Conservation (phyloP, 2,797 vertebrate genomes). For the Trichosurus vulpecula region DNA sequence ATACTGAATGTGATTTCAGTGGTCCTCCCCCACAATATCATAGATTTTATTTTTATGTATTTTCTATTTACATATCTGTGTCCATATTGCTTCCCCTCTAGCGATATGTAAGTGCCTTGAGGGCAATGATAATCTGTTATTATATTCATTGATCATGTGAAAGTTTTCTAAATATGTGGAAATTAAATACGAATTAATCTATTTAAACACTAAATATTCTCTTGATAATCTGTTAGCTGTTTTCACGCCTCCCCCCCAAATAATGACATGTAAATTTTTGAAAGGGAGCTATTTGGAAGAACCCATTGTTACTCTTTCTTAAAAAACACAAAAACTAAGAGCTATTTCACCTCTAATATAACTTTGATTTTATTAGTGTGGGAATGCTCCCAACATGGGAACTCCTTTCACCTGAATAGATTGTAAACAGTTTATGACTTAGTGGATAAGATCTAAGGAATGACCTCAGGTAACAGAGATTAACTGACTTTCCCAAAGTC, state of each 20-base stretch:
- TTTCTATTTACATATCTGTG: not conserved
- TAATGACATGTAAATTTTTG: not conserved
- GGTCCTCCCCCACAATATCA: not conserved
- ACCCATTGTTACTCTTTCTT: not conserved
- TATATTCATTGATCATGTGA: not conserved
- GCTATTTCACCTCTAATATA: not conserved
- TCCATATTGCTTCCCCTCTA: not conserved
- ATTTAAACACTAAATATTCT: not conserved
- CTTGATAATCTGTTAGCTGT: not conserved
- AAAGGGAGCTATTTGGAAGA: not conserved
- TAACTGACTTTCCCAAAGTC: not conserved
- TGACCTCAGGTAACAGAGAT: not conserved
- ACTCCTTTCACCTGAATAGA: not conserved
- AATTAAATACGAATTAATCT: not conserved
- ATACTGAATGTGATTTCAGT: not conserved
- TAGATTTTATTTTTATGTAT: not conserved
- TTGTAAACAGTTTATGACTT: not conserved
- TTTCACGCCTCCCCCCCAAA: accelerated
- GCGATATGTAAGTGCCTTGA: not conserved
- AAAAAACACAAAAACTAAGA: not conserved
- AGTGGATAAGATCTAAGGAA: not conserved
- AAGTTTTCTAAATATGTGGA: not conserved
- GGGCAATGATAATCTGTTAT: not conserved
- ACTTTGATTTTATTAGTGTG: not conserved
- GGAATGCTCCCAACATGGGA: not conserved